These are phyloP conservation scores for Pogonomyrmex californicus DNA, from an alignment of 1,140 invertebrate genomes.

Conservation along the genomic window DNA sequence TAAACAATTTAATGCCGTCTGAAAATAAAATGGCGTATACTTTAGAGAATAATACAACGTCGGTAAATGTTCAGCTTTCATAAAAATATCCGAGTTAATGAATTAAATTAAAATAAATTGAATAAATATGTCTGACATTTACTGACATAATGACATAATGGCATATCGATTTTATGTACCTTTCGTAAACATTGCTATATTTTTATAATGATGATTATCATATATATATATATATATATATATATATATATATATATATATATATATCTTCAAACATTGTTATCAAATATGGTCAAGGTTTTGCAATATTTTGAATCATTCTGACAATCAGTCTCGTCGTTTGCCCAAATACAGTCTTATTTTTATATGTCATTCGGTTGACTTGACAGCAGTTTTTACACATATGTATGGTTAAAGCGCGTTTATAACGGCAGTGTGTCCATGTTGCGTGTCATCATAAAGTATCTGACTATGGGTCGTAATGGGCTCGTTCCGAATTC, in stretches of 20 bases:
- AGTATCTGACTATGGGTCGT: constrained; percentile 58
- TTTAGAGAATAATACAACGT: neutral
- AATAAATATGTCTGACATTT: neutral
- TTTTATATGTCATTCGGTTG: neutral
- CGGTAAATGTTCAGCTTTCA: neutral
- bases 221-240: no score
- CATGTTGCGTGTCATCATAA: constrained; percentile 61
- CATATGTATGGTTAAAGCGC: neutral
- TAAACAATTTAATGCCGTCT: constrained; percentile 16
- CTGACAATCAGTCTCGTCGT: neutral
- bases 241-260: no score
- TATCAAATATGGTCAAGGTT: neutral
- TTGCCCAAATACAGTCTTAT: constrained; percentile 8
- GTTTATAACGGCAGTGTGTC: constrained; percentile 16
- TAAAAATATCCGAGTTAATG: neutral
- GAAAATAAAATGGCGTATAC: neutral
- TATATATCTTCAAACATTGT: neutral
- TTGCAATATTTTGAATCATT: neutral
- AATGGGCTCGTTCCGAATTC: constrained; percentile 48
- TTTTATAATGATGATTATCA: constrained; percentile 10
- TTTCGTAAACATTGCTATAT: neutral
- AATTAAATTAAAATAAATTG: neutral
- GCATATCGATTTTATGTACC: neutral
- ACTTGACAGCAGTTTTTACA: constrained; percentile 29
- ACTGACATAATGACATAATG: neutral